Evolutionary conservation across 2,888 invertebrate genomes (phyloP).

Genomic region (Drosophila fungiperda): DNA sequence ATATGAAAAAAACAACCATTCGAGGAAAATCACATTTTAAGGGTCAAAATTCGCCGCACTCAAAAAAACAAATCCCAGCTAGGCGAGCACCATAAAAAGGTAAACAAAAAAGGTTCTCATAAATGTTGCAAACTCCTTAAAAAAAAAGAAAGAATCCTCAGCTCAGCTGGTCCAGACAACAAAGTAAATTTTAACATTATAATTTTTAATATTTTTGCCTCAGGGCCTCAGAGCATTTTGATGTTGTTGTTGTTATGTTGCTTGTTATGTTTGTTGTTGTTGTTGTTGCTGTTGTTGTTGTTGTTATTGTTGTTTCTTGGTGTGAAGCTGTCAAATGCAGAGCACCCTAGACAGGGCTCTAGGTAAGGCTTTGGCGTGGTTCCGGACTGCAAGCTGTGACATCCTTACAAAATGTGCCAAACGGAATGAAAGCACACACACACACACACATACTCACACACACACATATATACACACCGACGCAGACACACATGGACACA

Average conservation of each 20-base stretch:
- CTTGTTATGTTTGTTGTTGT: constrained; percentile 1
- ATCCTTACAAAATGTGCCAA: constrained; percentile 72
- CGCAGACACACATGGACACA: constrained; percentile 21
- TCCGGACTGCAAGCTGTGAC: constrained; percentile 75
- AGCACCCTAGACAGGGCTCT: constrained; percentile 63
- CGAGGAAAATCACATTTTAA: constrained; percentile 74
- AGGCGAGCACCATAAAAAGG: constrained; percentile 45
- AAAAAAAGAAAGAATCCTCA: constrained; percentile 29
- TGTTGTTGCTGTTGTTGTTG: constrained; percentile 38
- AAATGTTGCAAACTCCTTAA: constrained; percentile 48
- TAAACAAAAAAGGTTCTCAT: constrained; percentile 15
- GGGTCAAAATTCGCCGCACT: constrained; percentile 59
- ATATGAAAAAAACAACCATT: constrained; percentile 47
- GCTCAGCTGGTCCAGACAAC: constrained; percentile 57
- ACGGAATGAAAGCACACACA: constrained; percentile 47
- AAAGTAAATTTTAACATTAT: constrained; percentile 77
- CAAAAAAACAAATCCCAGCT: constrained; percentile 57
- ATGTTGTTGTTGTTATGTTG: constrained; percentile 6
- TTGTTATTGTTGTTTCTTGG: constrained; percentile 37
- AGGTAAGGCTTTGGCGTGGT: constrained; percentile 50
- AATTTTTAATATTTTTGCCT: constrained; percentile 78
- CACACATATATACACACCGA: constrained; percentile 3
- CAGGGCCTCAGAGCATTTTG: constrained; percentile 45
- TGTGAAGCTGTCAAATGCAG: constrained; percentile 78
- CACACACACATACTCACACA: constrained; percentile 14